Evolutionary conservation across 2,113 vertebrate species (phyloP), one percentile per base, ranked within the genome.

Genomic region (Cisticola juncidis): DNA sequence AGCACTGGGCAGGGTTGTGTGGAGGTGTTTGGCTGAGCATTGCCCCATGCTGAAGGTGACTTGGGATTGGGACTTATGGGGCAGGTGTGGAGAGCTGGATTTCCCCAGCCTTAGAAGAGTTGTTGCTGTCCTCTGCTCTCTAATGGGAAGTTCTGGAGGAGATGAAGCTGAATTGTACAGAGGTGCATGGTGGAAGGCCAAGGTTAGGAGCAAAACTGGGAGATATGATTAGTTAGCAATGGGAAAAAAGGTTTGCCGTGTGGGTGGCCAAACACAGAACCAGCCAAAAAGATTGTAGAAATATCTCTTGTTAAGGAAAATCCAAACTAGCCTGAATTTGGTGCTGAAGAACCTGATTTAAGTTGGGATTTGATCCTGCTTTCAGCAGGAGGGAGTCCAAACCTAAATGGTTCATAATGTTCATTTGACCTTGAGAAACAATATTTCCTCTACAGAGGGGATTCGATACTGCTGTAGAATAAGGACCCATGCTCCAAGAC

Each of bases 11-110:
- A 89, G 68, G 47, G 28, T 1, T 66, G 22, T 62, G 68, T 5
- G 1, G 62, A 88, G 57, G 40, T 48, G 76, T 69, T 53, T 0
- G 1, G 5, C 69, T 71, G 23, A 53, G 38, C 5, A 0, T 15
- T 71, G 51, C 29, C 44, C 53, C 6, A 1, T 36, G 51, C 47
- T 79, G 60, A 14, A 62, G 56, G 77, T 50, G 35, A 24, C 25
- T 54, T 84, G 56, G 35, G 35, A 81, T 23, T 12, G 1, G 25
- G 35, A 26, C 16, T 66, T 77, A 9, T 0, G 2, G 22, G 45
- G 4, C n/a, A 44, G 36, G 14, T 15, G 57, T 44, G 62, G 53
- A 72, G 53, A 68, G 20, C 8, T 69, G 68, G 8, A 9, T 61
- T 81, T 78, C 29, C 58, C 57, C 24, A 61, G 58, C 33, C 26